Conservation (phyloP, 2,113 vertebrate genomes). For the Verasper variegatus region DNA sequence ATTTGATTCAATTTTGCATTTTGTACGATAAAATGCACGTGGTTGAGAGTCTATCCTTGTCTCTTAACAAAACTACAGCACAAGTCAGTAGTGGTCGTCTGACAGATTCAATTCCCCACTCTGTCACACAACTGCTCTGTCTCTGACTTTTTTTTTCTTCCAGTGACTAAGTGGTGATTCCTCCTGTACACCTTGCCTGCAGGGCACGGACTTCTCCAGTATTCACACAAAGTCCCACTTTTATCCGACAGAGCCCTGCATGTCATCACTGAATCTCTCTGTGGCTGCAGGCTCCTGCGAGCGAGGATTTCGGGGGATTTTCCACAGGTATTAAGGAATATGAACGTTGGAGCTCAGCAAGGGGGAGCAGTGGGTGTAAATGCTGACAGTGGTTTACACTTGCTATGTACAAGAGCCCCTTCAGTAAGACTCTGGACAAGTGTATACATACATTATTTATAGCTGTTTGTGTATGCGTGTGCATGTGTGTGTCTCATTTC, state of each 20-base stretch:
- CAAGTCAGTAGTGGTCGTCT: not conserved
- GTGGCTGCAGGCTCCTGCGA: conserved; percentile 29
- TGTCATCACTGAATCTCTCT: conserved; percentile 41
- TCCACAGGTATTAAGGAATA: conserved; percentile 60
- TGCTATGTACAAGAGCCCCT: conserved; percentile 20
- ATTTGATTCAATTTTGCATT: not conserved
- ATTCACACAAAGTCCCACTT: conserved; percentile 35
- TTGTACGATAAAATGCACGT: not conserved
- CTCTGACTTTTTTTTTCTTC: not conserved
- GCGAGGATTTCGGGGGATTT: conserved; percentile 58
- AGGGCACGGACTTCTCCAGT: not conserved
- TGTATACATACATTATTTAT: conserved; percentile 53
- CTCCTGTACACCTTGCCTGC: conserved; percentile 22
- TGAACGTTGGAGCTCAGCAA: conserved; percentile 24
- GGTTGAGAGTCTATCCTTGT: conserved; percentile 6
- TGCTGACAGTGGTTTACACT: conserved; percentile 16
- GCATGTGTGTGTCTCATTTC: conserved; percentile 12
- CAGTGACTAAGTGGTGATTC: conserved; percentile 29
- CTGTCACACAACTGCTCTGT: not conserved
- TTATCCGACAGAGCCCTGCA: conserved; percentile 39
- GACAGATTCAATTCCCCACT: not conserved
- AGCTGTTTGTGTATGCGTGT: conserved; percentile 30
- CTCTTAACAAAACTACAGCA: not conserved
- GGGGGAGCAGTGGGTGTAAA: conserved; percentile 26
- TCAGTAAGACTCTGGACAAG: conserved; percentile 33